Evolutionary conservation across 2,888 invertebrate genomes (phyloP), one percentile per base, ranked within the genome.

Genomic region (Vandiemenella viatica): DNA sequence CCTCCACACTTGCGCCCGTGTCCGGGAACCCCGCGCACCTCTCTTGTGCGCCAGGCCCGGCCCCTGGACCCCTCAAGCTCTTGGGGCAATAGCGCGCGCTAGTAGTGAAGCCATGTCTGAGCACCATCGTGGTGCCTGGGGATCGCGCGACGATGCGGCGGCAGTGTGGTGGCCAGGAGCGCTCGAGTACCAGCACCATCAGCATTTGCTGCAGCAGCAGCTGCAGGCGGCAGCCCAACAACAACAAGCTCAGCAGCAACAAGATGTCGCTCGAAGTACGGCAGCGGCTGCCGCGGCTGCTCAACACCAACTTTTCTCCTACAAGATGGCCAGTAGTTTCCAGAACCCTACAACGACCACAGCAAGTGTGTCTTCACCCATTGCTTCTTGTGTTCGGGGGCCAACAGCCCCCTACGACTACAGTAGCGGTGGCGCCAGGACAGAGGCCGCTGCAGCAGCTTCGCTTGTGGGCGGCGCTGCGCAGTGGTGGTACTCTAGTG

Each of bases 261-360:
- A 58, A 40, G 61, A 68, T 57, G 69, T 69, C 20, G 38, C 38
- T 15, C n/a, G 15, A 8, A 8, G n/a, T 10, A 15, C n/a, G 47
- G 72, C 72, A 53, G 74, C 71, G 55, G 72, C 74, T 43, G 70
- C 74, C 54, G 72, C 71, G 55, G 73, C 73, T 55, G 71, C 71
- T 46, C 74, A 75, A 58, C 84, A 84, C 64, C 85, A 85, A 67
- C 72, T 85, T 59, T 86, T 85, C 66, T 80, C 81, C 55, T 87
- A 87, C 67, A 87, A 86, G 75, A 85, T 87, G 84, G 80, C 84
- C 61, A 80, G 82, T 66, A 83, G 82, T 66, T 85, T 86, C 73
- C 77, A 83, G 61, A 78, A 77, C 69, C 79, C 76, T 67, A 79
- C 75, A 63, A 75, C 75, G 69, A 73, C 70, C 62, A 75, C 69